Percentiles rank a stretch among this genome's conserved stretches.
Conservation (phyloP, 2,888 invertebrate genomes). For the Dendrolimus pini region DNA sequence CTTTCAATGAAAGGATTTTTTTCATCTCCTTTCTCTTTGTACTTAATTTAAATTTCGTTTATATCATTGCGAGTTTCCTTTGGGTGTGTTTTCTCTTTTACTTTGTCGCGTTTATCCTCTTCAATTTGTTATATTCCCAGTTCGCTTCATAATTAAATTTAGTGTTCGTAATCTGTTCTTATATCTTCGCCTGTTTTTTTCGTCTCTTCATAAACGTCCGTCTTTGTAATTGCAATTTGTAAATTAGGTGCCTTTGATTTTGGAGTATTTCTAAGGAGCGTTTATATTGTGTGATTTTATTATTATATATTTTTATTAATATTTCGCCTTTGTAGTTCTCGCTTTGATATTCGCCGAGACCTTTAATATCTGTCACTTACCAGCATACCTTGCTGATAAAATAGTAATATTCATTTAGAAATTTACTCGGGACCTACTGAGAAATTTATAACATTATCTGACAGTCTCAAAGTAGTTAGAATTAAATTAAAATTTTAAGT, state of each 20-base stretch:
- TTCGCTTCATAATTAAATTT: constrained; percentile 74
- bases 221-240: constrained; percentile 70
- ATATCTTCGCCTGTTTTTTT: constrained; percentile 47
- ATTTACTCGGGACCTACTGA: neutral
- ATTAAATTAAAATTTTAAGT: no score
- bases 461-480: no score
- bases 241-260: constrained; percentile 67
- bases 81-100: constrained; percentile 74
- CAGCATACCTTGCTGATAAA: neutral
- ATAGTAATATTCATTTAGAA: neutral
- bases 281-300: constrained; percentile 28
- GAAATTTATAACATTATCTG: no score
- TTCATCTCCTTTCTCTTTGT: constrained; percentile 75
- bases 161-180: constrained; percentile 71
- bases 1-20: constrained; percentile 76
- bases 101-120: constrained; percentile 76
- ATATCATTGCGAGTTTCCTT: constrained; percentile 76
- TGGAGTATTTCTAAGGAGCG: constrained; percentile 46
- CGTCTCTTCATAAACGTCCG: constrained; percentile 29
- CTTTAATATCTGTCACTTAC: neutral
- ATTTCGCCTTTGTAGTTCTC: neutral
- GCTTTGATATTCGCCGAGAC: neutral
- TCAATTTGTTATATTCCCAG: constrained; percentile 73
- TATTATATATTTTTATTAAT: neutral
- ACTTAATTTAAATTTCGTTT: constrained; percentile 78